Percentiles rank a stretch among this genome's conserved stretches.
These are phyloP conservation scores for Amphilophus citrinellus DNA, from an alignment of 2,113 vertebrate species.

Conservation along the genomic window DNA sequence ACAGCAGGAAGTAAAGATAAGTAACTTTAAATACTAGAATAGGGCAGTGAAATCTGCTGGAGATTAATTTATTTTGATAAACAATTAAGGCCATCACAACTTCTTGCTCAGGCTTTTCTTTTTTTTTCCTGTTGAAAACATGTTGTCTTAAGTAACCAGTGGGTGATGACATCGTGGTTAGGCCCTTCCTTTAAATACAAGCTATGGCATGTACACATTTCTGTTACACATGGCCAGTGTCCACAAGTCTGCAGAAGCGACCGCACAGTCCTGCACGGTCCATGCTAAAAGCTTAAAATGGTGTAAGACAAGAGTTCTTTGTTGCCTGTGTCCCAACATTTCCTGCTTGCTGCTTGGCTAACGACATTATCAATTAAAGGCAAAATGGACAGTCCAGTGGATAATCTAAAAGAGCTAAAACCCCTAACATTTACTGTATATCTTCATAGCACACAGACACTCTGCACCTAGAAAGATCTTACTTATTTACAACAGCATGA, in stretches of 20 bases:
- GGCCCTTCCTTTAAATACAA: neutral
- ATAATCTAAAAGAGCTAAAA: neutral
- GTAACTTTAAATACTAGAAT: neutral
- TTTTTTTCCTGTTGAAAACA: neutral
- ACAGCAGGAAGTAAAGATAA: neutral
- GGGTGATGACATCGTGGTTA: neutral
- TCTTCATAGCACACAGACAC: slow-evolving; percentile 14
- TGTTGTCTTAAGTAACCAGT: neutral
- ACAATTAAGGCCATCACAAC: neutral
- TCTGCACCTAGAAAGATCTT: neutral
- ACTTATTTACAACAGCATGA: slow-evolving; percentile 20
- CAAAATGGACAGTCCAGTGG: neutral
- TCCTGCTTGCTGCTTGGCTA: neutral
- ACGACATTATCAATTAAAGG: neutral
- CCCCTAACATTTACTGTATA: slow-evolving; percentile 1
- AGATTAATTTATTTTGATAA: neutral
- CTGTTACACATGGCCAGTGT: neutral
- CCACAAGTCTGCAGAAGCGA: neutral
- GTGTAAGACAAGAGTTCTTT: neutral
- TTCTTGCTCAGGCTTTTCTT: neutral
- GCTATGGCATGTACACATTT: neutral
- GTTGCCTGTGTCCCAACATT: neutral
- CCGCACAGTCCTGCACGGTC: neutral
- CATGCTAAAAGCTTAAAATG: neutral
- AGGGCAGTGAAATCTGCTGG: neutral